Conservation (phyloP, 2,113 vertebrate genomes). For the Dicerorhinus sumatrensis region DNA sequence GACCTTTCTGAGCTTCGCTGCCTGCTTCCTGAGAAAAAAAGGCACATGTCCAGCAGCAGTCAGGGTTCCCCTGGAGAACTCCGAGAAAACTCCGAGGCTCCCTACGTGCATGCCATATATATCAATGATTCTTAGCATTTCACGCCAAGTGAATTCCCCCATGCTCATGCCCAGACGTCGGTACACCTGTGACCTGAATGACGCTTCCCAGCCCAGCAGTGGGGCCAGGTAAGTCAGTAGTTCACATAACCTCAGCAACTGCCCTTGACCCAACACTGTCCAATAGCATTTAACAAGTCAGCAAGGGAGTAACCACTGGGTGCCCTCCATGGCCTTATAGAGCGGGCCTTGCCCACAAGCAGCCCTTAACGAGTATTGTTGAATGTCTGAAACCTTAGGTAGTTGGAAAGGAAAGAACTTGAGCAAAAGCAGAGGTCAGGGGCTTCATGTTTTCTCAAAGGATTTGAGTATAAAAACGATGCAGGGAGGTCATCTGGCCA, state of each 20-base stretch:
- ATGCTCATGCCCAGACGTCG: not conserved
- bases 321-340: not conserved
- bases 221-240: not conserved
- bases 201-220: not conserved
- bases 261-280: not conserved
- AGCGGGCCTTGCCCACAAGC: not conserved
- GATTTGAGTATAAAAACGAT: not conserved
- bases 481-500: not conserved
- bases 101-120: not conserved
- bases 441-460: not conserved
- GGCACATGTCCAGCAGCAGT: not conserved
- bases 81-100: not conserved
- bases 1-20: not conserved
- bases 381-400: not conserved
- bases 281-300: not conserved
- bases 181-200: not conserved
- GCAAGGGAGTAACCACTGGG: not conserved
- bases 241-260: not conserved
- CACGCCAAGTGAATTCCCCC: not conserved
- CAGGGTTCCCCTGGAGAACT: not conserved
- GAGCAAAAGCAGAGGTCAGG: not conserved
- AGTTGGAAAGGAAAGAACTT: not conserved
- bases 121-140: not conserved
- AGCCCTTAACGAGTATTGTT: not conserved
- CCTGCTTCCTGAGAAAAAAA: not conserved